Conservation (phyloP, 1,140 invertebrate species). For the Daktulosphaira vitifoliae region DNA sequence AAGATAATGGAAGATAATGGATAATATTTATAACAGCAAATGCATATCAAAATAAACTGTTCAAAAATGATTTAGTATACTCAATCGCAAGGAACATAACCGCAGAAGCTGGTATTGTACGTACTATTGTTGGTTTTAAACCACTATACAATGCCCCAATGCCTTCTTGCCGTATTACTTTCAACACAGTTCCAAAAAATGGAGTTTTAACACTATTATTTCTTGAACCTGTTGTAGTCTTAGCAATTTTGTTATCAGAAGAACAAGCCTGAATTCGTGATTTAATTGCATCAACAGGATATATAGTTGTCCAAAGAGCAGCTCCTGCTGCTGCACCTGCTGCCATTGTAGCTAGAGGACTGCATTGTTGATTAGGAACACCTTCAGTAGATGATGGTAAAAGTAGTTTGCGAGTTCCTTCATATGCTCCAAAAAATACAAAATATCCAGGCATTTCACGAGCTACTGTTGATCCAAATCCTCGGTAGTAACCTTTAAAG, state of each 20-base stretch:
- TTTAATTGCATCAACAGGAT: conserved; percentile 95
- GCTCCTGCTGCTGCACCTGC: conserved; percentile 83
- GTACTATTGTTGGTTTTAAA: conserved; percentile 78
- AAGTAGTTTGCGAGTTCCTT: conserved; percentile 62
- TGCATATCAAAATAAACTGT: conserved; percentile 41
- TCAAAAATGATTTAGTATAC: conserved; percentile 73
- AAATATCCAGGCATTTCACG: conserved; percentile 99
- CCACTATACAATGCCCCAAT: conserved; percentile 79
- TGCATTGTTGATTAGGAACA: background rate
- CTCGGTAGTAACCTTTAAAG: conserved; percentile 75
- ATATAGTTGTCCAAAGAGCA: conserved; percentile 84
- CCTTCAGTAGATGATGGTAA: conserved; percentile 48
- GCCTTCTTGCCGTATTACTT: conserved; percentile 71
- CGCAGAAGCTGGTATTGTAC: conserved; percentile 91
- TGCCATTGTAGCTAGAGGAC: conserved; percentile 57
- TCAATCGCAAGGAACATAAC: conserved; percentile 90
- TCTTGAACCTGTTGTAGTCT: background rate
- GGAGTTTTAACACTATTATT: background rate
- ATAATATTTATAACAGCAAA: no score
- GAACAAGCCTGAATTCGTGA: conserved; percentile 76
- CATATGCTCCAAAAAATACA: conserved; percentile 96
- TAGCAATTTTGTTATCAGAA: no score
- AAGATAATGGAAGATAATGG: no score
- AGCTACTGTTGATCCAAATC: conserved; percentile 82
- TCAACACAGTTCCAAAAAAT: conserved; percentile 43